Percentiles rank a stretch among this genome's conserved stretches.
These are phyloP conservation scores for Polyodon spathula DNA, from an alignment of 2,113 vertebrate species.

Conservation along the genomic window DNA sequence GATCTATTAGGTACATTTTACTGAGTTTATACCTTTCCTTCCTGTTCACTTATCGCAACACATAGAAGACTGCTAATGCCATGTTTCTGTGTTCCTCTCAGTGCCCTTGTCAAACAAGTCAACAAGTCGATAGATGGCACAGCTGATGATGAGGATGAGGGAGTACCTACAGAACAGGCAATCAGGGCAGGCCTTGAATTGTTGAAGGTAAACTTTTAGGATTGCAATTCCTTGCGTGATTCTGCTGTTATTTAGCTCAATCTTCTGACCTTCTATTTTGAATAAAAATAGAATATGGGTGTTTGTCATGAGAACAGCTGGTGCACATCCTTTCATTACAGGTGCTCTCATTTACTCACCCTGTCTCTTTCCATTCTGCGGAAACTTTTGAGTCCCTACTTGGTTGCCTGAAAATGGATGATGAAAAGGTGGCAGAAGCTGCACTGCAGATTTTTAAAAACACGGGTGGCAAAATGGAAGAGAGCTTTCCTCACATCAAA, in stretches of 20 bases:
- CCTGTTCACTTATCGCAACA: too few species aligned
- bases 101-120: slow-evolving; percentile 79
- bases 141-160: slow-evolving; percentile 79
- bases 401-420: slow-evolving; percentile 95
- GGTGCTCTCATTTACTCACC: slow-evolving; percentile 96
- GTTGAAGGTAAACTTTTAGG: slow-evolving; percentile 69
- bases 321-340: slow-evolving; percentile 27
- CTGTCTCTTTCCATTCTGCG: slow-evolving; percentile 95
- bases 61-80: too few species aligned
- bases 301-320: too few species aligned
- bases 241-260: background rate
- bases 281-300: background rate
- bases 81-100: slow-evolving; percentile 40
- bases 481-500: slow-evolving; percentile 93
- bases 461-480: slow-evolving; percentile 89
- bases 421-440: slow-evolving; percentile 95
- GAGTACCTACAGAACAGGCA: slow-evolving; percentile 74
- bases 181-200: slow-evolving; percentile 78
- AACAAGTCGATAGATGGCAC: slow-evolving; percentile 83
- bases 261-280: background rate
- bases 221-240: background rate
- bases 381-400: slow-evolving; percentile 95
- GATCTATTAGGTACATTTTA: slow-evolving; percentile 65
- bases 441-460: slow-evolving; percentile 96
- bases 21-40: background rate